Percentiles rank a stretch among this genome's conserved stretches.
phyloP scores from a whole-genome alignment of 2,113 vertebrate species.

The Mus pahari region DNA sequence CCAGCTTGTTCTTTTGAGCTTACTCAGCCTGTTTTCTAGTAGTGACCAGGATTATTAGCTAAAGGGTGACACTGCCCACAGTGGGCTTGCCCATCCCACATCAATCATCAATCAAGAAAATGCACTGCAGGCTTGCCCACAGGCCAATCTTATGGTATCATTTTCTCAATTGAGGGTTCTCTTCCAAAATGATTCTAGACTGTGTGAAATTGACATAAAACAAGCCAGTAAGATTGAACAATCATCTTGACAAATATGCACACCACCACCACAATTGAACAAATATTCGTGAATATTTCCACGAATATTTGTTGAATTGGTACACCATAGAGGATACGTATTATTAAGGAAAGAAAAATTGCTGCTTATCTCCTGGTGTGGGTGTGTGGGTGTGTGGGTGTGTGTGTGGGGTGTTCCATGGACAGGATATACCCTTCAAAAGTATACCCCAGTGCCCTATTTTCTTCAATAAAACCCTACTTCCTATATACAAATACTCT shows the following conservation, averaged over 20 bases:
- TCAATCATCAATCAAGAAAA: not conserved
- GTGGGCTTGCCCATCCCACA: not conserved
- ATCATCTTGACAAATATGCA: not conserved
- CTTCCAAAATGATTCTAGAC: not conserved
- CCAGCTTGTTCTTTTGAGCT: not conserved
- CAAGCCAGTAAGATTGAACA: not conserved
- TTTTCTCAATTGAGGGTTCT: not conserved
- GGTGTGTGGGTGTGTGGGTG: too few relatives aligned
- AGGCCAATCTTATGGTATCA: not conserved
- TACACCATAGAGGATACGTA: not conserved
- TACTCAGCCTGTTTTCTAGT: not conserved
- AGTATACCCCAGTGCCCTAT: not conserved
- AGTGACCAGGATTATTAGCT: not conserved
- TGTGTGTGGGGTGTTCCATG: not conserved
- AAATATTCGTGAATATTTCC: too few relatives aligned
- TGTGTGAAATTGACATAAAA: not conserved
- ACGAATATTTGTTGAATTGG: not conserved
- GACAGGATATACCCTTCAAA: not conserved
- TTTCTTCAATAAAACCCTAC: not conserved
- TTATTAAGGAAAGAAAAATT: not conserved
- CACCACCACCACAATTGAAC: too few relatives aligned
- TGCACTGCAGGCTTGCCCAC: not conserved
- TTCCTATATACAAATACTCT: not conserved
- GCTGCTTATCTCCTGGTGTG: not conserved
- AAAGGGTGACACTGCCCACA: not conserved